Evolutionary conservation across 1,140 invertebrate species (phyloP), one percentile per base, ranked within the genome.

Genomic region (Callitettix versicolor): DNA sequence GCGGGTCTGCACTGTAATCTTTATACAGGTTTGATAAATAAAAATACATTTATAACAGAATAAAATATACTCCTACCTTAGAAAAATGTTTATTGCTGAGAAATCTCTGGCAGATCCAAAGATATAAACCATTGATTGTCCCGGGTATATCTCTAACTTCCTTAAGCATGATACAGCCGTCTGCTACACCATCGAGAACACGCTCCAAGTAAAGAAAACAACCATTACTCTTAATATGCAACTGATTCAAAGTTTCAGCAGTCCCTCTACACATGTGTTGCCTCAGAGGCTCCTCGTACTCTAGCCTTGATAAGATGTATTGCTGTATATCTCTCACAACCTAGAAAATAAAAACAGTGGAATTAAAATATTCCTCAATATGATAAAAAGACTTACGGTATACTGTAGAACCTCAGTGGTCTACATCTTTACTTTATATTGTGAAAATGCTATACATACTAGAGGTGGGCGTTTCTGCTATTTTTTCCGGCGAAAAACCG

Each of bases 161-260:
- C 1, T 90, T 74, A 21, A 96, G 72, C 9, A 91, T 87, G 55
- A 97, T 93, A 65, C 92, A 95, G 60, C 86, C 90, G 60, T 96
- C 91, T 1, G 88, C 85, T 0, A 96, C 90, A 0, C 91, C 91
- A 63, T 96, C 91, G 21, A 96, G 71, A 2, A 94, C 88, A 69
- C 91, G 91, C 68, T 96, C 91, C 54, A 97, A 69, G 64, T 96
- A 98, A 0, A 97, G 73, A 62, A 97, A 88, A 66, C 93, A 97
- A 0, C 93, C 94, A 67, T 96, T 95, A 65, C 91, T 94, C 69
- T 97, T 98, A 59, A 97, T 96, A 64, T 96, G 85, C 6, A 98
- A 74, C 63, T 95, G 91, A 70, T 97, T 95, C 6, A 98, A 72
- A 71, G 93, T 94, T 61, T 95, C 91, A 0, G 93, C 92, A 0